Percentiles rank a stretch among this genome's conserved stretches.
phyloP scores from a whole-genome alignment of 2,888 invertebrate species.

The Cyrtodaria siliqua region DNA sequence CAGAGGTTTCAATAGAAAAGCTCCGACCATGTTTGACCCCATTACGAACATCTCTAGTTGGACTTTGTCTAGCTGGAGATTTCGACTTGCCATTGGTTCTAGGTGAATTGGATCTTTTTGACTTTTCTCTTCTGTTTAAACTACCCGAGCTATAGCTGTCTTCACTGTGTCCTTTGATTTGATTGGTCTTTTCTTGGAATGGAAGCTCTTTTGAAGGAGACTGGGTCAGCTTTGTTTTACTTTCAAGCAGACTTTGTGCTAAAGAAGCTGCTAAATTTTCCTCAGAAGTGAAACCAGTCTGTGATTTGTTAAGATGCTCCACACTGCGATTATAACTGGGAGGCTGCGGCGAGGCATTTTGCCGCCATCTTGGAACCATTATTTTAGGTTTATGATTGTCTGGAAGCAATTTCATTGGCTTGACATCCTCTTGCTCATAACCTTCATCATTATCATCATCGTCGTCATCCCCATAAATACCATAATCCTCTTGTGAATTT shows the following conservation, averaged over 20 bases:
- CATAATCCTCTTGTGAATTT: constrained; percentile 64
- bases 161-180: background rate
- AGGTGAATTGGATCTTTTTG: constrained; percentile 37
- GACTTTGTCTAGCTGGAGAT: constrained; percentile 24
- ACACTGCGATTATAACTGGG: constrained; percentile 50
- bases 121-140: constrained; percentile 35
- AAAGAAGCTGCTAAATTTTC: constrained; percentile 64
- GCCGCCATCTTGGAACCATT: constrained; percentile 64
- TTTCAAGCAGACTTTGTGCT: constrained; percentile 63
- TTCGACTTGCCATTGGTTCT: constrained; percentile 7
- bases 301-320: constrained; percentile 32
- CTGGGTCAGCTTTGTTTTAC: constrained; percentile 35
- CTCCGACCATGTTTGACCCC: constrained; percentile 11
- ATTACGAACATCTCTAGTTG: constrained; percentile 5
- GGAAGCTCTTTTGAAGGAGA: background rate
- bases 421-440: constrained; percentile 42
- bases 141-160: constrained; percentile 21
- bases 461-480: constrained; percentile 71
- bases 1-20: constrained; percentile 31
- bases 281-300: constrained; percentile 40
- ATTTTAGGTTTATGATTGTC: constrained; percentile 61
- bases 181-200: background rate
- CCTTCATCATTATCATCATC: too few relatives aligned
- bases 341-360: constrained; percentile 57
- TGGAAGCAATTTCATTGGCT: constrained; percentile 55